phyloP scores from a whole-genome alignment of 2,113 vertebrate species.

The Bungarus multicinctus region DNA sequence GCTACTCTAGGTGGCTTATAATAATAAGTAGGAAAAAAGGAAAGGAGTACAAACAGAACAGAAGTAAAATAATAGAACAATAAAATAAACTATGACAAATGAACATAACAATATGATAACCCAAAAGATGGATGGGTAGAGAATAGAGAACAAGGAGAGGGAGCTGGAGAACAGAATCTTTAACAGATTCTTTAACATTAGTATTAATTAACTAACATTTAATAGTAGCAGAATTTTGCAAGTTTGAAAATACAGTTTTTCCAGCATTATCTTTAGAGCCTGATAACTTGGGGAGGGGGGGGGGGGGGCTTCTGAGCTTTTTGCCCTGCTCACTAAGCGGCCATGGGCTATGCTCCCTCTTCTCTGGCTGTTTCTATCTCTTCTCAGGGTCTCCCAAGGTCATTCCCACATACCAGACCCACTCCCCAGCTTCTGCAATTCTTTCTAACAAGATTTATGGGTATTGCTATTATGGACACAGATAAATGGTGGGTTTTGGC shows the following conservation, averaged over 20 bases:
- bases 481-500: neutral
- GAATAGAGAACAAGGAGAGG: neutral
- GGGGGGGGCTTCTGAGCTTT: neutral
- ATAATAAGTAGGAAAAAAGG: neutral
- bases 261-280: neutral
- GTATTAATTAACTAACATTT: neutral
- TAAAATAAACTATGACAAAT: neutral
- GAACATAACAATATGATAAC: neutral
- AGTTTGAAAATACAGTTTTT: neutral
- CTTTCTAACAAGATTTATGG: neutral
- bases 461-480: neutral
- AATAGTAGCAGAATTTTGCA: neutral
- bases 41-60: neutral
- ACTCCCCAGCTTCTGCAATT: neutral
- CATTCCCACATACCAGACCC: neutral
- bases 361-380: neutral
- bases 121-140: neutral
- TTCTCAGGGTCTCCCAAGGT: neutral
- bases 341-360: neutral
- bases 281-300: neutral
- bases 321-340: neutral
- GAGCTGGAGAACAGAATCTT: neutral
- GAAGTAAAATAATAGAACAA: neutral
- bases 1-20: neutral
- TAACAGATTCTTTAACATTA: neutral